These are phyloP conservation scores for Clarias macrocephalus DNA, from an alignment of 2,113 vertebrate genomes.

Conservation along the genomic window DNA sequence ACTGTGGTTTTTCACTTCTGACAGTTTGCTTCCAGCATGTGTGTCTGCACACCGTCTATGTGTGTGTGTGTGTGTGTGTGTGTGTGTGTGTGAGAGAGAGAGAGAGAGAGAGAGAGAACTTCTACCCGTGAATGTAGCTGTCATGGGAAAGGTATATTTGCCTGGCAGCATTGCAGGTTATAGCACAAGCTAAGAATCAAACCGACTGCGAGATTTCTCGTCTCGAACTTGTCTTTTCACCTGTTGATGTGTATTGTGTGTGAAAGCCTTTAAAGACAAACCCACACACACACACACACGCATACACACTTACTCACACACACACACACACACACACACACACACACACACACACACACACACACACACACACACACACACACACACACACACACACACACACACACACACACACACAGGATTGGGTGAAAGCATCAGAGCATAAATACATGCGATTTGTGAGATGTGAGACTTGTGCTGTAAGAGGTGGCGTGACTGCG, in stretches of 20 bases:
- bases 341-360: neutral
- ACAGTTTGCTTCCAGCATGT: slow-evolving; percentile 28
- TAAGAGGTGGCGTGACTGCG: neutral
- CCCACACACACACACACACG: neutral
- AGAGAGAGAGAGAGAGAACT: too few species aligned
- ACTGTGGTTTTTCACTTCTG: slow-evolving; percentile 8
- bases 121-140: slow-evolving; percentile 31
- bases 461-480: slow-evolving; percentile 5
- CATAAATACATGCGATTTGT: slow-evolving; percentile 24
- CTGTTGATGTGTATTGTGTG: slow-evolving; percentile 17
- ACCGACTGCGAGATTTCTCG: slow-evolving; percentile 1
- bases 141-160: slow-evolving; percentile 19
- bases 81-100: slow-evolving; percentile 11
- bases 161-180: slow-evolving; percentile 37
- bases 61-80: slow-evolving; percentile 26
- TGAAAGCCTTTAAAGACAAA: neutral
- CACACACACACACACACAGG: neutral
- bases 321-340: slow-evolving; percentile 6
- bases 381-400: neutral
- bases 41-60: neutral
- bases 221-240: neutral
- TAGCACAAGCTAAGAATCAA: slow-evolving; percentile 17
- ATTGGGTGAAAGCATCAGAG: slow-evolving; percentile 33
- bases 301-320: neutral
- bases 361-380: neutral